A percentile compares a stretch with the other conserved stretches of the same genome.
These are phyloP conservation scores for Lucinisca nassula DNA, from an alignment of 2,888 invertebrate genomes.

Conservation along the genomic window DNA sequence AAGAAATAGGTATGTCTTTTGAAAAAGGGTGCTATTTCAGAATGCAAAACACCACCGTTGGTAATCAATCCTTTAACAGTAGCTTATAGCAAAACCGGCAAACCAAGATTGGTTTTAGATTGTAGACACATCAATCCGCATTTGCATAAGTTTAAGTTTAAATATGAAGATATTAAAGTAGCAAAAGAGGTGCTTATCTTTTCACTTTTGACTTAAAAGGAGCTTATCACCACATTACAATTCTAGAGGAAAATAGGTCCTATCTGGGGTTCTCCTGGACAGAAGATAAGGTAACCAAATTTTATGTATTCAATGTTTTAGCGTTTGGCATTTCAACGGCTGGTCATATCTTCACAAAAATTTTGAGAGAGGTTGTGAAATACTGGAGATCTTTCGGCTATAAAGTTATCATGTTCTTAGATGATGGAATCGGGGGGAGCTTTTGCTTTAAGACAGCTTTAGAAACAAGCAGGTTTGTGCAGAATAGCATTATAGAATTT, in stretches of 20 bases:
- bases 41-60: neutral
- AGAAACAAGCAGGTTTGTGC: neutral
- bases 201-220: conserved; percentile 36
- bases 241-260: neutral
- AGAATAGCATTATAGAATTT: conserved; percentile 3
- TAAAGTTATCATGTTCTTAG: conserved; percentile 34
- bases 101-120: conserved; percentile 17
- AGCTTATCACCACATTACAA: conserved; percentile 37
- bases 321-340: conserved; percentile 31
- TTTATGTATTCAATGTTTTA: conserved; percentile 19
- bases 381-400: conserved; percentile 29
- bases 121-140: neutral
- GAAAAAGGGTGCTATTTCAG: conserved; percentile 26
- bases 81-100: conserved; percentile 9
- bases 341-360: conserved; percentile 40
- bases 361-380: neutral
- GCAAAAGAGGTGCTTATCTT: neutral
- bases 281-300: neutral
- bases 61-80: conserved; percentile 49
- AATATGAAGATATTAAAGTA: conserved; percentile 12
- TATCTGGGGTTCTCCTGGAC: conserved; percentile 38
- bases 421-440: conserved; percentile 40
- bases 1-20: conserved; percentile 19
- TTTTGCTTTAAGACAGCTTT: neutral
- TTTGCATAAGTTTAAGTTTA: neutral